Base-by-base conservation (phyloP, 2,113 vertebrate species). In the Theropithecus gelada region DNA sequence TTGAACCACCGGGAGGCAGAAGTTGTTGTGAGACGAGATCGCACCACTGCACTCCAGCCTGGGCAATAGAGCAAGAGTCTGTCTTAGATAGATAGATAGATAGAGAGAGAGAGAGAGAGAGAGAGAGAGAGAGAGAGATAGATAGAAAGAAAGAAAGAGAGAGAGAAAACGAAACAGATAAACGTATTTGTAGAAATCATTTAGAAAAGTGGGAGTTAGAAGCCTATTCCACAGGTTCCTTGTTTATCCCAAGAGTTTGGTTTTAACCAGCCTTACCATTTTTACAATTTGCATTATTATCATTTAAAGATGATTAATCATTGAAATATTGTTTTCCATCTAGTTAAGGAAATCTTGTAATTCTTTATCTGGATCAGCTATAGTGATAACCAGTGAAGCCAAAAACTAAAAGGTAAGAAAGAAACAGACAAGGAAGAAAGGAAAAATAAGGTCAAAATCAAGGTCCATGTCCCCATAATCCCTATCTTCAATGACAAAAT, bases 41-140 rank as follows among this genome's bases (percentile, higher is more conserved):
- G 27, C 2, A 3, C 61, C 27, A 64, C 27, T 64, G 61, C 61
- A 64, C 61, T 64, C 27, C 61, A 30, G 61, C 61, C 61, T 64
- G 61, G 61, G 61, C 61, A 6, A 64, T 12, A 64, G 27, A 64
- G 27, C 61, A 64, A 64, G 27, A 30, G 12, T 64, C 61, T 9
- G 23, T 25, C 22, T 11, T 1, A 23, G 57, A 50, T 6, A 43
- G 40, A 50, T 14, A 50, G 12, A 50, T 13, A 50, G 50, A 48
- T 2, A 48, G 43, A 48, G 0, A 48, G 8, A 9, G 1, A 45
- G 1, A 45, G 1, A 48, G 48, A 48, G 0, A 50, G 12, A 66
- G 14, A 48, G 2, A 48, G 8, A 48, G 2, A 48, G 2, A 10
- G 2, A 45, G 0, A 45, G 2, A 48, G 11, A 48, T 5, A 40